These are phyloP conservation scores for Andrena cerasifolii DNA, from an alignment of 1,140 invertebrate genomes.

Conservation along the genomic window DNA sequence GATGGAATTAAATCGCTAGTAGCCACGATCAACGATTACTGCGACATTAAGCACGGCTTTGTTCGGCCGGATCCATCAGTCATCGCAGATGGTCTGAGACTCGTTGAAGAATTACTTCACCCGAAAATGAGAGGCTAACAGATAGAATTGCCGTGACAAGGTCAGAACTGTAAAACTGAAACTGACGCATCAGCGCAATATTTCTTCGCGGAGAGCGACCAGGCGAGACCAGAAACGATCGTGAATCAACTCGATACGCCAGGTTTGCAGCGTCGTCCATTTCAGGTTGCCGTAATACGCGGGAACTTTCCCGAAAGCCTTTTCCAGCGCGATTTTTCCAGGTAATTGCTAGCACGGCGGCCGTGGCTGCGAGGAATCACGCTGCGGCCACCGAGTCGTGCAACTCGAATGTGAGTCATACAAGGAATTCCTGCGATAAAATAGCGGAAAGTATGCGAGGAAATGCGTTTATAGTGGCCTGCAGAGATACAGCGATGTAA, in stretches of 20 bases:
- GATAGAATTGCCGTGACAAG: too few species aligned
- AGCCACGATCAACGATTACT: too few species aligned
- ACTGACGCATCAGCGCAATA: not conserved
- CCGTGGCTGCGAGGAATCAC: not conserved
- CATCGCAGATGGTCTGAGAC: too few species aligned
- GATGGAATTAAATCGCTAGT: too few species aligned
- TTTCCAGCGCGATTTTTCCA: too few species aligned
- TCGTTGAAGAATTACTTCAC: too few species aligned
- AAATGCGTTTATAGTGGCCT: not conserved
- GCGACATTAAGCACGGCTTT: too few species aligned
- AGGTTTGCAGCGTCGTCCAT: not conserved
- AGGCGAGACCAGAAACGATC: not conserved
- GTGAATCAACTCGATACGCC: not conserved
- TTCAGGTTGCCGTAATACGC: not conserved
- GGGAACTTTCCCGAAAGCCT: too few species aligned
- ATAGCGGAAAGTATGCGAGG: not conserved
- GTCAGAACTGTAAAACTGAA: too few species aligned
- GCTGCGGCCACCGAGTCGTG: not conserved
- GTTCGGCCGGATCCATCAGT: too few species aligned
- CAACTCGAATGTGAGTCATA: constrained; percentile 45
- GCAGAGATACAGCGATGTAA: too few species aligned
- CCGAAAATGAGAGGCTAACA: too few species aligned
- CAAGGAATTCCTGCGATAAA: constrained; percentile 9
- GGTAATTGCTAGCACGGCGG: not conserved
- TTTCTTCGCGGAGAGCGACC: not conserved